phyloP scores from a whole-genome alignment of 2,797 vertebrate species.

The Glossophaga mutica region DNA sequence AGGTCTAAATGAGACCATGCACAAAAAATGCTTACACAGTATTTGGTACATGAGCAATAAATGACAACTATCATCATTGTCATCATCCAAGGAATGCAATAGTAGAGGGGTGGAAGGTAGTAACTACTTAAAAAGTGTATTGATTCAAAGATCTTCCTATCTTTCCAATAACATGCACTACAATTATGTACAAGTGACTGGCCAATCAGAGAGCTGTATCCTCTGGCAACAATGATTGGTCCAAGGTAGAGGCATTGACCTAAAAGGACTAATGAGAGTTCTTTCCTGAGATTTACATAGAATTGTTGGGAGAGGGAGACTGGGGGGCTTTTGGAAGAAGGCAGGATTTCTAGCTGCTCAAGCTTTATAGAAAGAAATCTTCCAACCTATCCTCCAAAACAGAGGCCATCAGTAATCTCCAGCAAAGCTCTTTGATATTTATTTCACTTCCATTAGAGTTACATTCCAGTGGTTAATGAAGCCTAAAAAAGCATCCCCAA shows the following conservation, averaged over 20 bases:
- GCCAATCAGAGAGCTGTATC: background rate
- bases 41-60: background rate
- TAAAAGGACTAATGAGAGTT: background rate
- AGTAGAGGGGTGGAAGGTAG: background rate
- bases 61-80: background rate
- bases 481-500: constrained; percentile 13
- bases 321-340: background rate
- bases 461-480: constrained; percentile 52
- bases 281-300: background rate
- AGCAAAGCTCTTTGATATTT: constrained; percentile 52
- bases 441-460: constrained; percentile 62
- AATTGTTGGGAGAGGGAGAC: background rate
- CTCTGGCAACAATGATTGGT: background rate
- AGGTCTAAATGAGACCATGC: background rate
- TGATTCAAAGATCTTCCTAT: background rate
- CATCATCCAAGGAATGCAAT: background rate
- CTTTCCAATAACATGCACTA: background rate
- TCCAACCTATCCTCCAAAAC: background rate
- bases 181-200: background rate
- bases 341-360: background rate
- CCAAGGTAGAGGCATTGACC: background rate
- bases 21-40: background rate
- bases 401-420: constrained; percentile 21
- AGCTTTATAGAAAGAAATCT: background rate
- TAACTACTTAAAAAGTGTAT: background rate